phyloP scores from a whole-genome alignment of 2,888 invertebrate genomes.

The Oligia latruncula region DNA sequence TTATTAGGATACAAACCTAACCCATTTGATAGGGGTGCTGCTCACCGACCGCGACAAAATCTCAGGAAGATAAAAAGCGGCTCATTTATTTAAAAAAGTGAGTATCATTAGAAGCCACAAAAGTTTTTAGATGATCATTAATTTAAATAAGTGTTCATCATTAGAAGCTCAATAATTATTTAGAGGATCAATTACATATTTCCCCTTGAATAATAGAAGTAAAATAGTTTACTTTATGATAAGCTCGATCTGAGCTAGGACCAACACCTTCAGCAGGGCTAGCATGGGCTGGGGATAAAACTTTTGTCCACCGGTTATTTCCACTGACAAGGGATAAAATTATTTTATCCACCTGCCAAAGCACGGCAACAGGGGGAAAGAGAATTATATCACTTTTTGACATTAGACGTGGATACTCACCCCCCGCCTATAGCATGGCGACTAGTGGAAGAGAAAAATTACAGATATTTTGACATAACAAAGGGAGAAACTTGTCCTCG shows the following conservation, averaged over 20 bases:
- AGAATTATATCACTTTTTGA: no score
- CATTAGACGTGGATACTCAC: no score
- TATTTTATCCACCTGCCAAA: no score
- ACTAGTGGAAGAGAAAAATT: no score
- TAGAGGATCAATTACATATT: background rate
- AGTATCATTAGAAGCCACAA: background rate
- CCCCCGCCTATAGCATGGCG: no score
- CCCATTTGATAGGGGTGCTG: background rate
- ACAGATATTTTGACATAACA: no score
- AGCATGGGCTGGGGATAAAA: no score
- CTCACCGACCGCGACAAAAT: background rate
- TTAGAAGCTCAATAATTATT: background rate
- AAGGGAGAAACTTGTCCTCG: no score
- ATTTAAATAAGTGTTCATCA: background rate
- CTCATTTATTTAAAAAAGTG: background rate
- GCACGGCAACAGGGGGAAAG: no score
- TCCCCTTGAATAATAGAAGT: background rate
- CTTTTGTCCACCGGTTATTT: no score
- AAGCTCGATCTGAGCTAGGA: background rate
- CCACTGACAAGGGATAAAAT: no score
- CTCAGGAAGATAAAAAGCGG: background rate
- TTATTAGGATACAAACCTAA: background rate
- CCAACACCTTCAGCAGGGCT: background rate
- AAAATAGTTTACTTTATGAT: background rate
- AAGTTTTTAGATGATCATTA: background rate